Evolutionary conservation across 2,888 invertebrate species (phyloP), one percentile per base, ranked within the genome.

Genomic region (Rotaria sp.): DNA sequence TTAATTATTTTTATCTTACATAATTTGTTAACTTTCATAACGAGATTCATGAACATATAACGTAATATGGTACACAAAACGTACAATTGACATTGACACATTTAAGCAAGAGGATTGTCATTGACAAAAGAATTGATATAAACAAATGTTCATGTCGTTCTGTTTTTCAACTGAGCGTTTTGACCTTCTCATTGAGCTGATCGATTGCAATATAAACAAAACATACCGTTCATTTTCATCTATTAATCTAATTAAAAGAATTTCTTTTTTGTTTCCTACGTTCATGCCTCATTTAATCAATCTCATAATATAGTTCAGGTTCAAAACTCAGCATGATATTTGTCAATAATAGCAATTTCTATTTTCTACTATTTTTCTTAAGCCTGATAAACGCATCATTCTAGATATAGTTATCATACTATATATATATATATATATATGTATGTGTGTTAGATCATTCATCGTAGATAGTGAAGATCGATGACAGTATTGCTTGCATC

Each of bases 1-100:
- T 30, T 59, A 59, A 59, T 67, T 67, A 67, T 67, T 67, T 30
- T 30, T 35, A 67, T 35, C 67, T 67, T 67, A 67, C 67, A 67
- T 67, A 30, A 67, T 35, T 67, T 67, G 35, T 67, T 35, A 18
- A 67, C 21, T 30, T 30, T 59, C 59, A 13, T 59, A 59, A 59
- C 30, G 59, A 59, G 59, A 38, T 35, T 35, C 30, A 21, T 26
- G 15, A 21, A 35, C 3, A 67, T 67, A 67, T 21, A 35, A 21
- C 3, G 13, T 8, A 67, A 67, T 67, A 18, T 67, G 21, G 67
- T 35, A 67, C 21, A 7, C 21, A 35, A 67, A 67, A 26, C 5
- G 21, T 35, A 35, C 35, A 18, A 11, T 21, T 67, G 67, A 67
- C 67, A 67, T 67, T 67, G 35, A 38, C 35, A 67, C 67, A 67